phyloP scores from a whole-genome alignment of 2,113 vertebrate species.

The Scomber japonicus region DNA sequence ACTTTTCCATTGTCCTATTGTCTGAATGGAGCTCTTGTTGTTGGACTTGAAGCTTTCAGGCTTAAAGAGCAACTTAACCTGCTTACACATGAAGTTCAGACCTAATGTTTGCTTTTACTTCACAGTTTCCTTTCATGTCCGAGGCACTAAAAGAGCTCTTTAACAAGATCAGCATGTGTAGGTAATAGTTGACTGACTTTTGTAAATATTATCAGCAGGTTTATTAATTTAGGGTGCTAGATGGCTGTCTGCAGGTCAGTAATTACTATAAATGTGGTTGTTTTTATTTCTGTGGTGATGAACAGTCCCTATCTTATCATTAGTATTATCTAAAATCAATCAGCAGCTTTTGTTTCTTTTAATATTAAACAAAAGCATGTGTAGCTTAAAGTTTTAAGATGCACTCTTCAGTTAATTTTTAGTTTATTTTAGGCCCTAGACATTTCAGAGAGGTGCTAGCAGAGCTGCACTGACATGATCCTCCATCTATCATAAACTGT shows the following conservation, averaged over 20 bases:
- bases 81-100: slow-evolving; percentile 49
- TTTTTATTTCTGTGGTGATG: slow-evolving; percentile 10
- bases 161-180: slow-evolving; percentile 38
- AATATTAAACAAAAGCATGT: neutral
- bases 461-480: slow-evolving; percentile 32
- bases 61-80: slow-evolving; percentile 64
- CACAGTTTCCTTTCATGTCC: slow-evolving; percentile 47
- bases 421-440: slow-evolving; percentile 22
- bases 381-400: neutral
- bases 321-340: neutral
- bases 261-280: neutral
- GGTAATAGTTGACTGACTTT: slow-evolving; percentile 14
- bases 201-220: neutral
- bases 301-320: neutral
- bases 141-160: neutral
- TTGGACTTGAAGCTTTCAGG: slow-evolving; percentile 56
- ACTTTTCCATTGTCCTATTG: slow-evolving; percentile 75
- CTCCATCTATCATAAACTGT: slow-evolving; percentile 61
- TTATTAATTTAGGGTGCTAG: neutral
- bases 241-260: neutral
- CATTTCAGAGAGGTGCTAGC: slow-evolving; percentile 36
- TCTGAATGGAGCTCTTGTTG: slow-evolving; percentile 67
- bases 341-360: neutral
- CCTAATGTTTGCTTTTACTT: slow-evolving; percentile 60
- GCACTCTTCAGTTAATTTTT: neutral